A percentile compares a stretch with the other conserved stretches of the same genome.
These are phyloP conservation scores for Oryzias javanicus DNA, from an alignment of 2,113 vertebrate genomes.

Conservation along the genomic window DNA sequence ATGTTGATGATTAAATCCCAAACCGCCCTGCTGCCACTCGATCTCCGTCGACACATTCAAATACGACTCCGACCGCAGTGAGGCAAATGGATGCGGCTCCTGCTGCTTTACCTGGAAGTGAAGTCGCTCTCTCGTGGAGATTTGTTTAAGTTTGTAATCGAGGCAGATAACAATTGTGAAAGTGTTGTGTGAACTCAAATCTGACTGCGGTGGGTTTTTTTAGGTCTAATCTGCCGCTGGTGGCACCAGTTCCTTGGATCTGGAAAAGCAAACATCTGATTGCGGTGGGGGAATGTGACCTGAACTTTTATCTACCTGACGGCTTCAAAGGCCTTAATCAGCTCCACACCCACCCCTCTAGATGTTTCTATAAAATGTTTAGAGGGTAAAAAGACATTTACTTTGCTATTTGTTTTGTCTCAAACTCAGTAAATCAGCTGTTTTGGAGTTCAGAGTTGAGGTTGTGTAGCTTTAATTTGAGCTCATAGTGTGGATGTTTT, in stretches of 20 bases:
- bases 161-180: not conserved
- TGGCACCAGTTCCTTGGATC: not conserved
- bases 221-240: not conserved
- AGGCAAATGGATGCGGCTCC: not conserved
- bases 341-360: not conserved
- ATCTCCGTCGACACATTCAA: not conserved
- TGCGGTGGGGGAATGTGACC: not conserved
- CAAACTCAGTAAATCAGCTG: no score
- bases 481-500: not conserved
- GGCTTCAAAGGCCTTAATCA: not conserved
- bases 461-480: slow-evolving; percentile 11
- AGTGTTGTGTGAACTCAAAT: no score
- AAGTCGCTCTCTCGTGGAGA: not conserved
- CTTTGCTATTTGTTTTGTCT: not conserved
- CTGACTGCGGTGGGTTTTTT: no score
- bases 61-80: no score
- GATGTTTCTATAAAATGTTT: not conserved
- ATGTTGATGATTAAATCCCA: not conserved
- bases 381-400: not conserved
- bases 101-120: not conserved
- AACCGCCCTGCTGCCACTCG: not conserved
- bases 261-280: not conserved
- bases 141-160: not conserved
- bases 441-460: slow-evolving; percentile 13
- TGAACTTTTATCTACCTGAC: not conserved